phyloP scores from a whole-genome alignment of 2,888 invertebrate genomes.

The Lasioglossum marginatum region DNA sequence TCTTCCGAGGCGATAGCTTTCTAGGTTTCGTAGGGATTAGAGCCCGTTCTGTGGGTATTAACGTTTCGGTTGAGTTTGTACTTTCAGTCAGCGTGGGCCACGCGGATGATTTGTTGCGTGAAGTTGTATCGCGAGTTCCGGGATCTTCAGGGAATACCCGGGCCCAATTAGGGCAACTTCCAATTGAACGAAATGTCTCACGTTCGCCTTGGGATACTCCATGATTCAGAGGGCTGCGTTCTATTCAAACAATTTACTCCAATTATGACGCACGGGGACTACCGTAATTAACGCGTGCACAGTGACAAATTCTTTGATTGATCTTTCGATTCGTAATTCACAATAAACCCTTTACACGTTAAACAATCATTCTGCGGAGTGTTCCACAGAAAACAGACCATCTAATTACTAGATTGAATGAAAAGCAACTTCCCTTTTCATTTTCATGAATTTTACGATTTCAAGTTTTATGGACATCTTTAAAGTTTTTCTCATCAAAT shows the following conservation, averaged over 20 bases:
- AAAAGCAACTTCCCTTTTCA: no score
- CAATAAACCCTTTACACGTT: not conserved
- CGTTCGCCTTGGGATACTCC: conserved; percentile 53
- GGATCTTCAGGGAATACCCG: conserved; percentile 26
- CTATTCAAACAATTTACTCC: conserved; percentile 47
- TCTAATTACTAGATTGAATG: no score
- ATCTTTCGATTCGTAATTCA: not conserved
- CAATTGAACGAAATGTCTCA: conserved; percentile 53
- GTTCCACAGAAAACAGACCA: no score
- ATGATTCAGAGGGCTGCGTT: conserved; percentile 59
- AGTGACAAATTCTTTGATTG: not conserved
- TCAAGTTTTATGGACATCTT: no score
- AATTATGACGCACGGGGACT: conserved; percentile 33
- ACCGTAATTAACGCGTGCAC: not conserved
- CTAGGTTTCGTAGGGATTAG: not conserved
- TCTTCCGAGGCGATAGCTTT: not conserved
- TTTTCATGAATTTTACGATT: no score
- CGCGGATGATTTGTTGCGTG: not conserved
- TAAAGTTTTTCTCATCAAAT: no score
- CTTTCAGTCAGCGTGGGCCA: not conserved
- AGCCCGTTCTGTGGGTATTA: not conserved
- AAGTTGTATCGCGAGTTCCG: not conserved
- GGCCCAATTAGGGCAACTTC: conserved; percentile 42
- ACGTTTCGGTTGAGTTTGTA: not conserved
- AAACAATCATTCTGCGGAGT: no score